Evolutionary conservation across 2,888 invertebrate genomes (phyloP).

Genomic region (Micropterix aruncella): DNA sequence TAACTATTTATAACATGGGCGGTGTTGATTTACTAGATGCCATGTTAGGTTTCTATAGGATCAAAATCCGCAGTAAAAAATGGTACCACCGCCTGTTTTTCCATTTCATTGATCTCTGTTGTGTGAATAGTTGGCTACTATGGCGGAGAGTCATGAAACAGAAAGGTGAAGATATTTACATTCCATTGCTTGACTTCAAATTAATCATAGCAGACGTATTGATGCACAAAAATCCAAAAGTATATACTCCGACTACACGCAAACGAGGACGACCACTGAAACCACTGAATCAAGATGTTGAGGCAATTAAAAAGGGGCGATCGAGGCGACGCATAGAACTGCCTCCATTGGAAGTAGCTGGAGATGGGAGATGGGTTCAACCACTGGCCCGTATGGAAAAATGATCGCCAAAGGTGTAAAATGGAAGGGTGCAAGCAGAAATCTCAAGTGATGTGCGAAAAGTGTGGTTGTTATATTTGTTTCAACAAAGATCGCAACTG

Average conservation of each 20-base stretch:
- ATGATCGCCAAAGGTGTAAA: conserved; percentile 4
- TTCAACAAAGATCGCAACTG: conserved; percentile 3
- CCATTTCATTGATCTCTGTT: conserved; percentile 9
- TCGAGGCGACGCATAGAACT: conserved; percentile 2
- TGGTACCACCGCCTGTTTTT: conserved; percentile 11
- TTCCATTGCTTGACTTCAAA: conserved; percentile 12
- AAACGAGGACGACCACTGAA: too few relatives aligned
- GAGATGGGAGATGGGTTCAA: conserved; percentile 3
- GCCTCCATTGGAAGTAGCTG: conserved; percentile 4
- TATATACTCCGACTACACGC: neutral
- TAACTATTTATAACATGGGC: too few relatives aligned
- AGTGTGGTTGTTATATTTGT: conserved; percentile 2
- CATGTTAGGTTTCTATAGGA: conserved; percentile 12
- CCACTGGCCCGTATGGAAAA: conserved; percentile 2
- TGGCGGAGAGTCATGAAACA: conserved; percentile 1
- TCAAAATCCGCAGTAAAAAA: conserved; percentile 10
- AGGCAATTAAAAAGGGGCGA: conserved; percentile 2
- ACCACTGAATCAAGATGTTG: too few relatives aligned
- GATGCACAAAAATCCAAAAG: conserved; percentile 3
- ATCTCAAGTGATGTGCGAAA: conserved; percentile 3
- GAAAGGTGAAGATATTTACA: conserved; percentile 8
- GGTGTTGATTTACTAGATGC: conserved; percentile 14
- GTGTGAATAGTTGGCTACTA: conserved; percentile 1
- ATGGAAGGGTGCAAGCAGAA: conserved; percentile 3
- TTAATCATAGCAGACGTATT: conserved; percentile 6